Conservation (phyloP, 2,113 vertebrate species). For the Abramis brama region DNA sequence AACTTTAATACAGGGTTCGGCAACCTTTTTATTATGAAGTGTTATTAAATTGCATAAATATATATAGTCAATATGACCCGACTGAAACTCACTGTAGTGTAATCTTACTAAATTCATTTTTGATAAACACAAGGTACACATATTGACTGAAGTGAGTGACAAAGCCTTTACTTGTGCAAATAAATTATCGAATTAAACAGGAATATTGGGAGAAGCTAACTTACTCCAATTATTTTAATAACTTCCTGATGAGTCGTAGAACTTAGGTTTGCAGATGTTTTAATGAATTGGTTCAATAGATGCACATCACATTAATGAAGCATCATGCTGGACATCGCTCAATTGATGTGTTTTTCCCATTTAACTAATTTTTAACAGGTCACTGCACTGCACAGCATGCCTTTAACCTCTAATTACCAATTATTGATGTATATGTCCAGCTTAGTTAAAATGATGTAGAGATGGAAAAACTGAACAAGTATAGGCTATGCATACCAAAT, state of each 20-base stretch:
- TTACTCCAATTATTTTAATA: neutral
- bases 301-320: constrained; percentile 35
- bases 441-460: constrained; percentile 13
- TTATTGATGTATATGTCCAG: constrained; percentile 39
- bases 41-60: neutral
- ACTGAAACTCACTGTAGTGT: neutral
- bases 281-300: neutral
- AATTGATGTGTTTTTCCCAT: constrained; percentile 43
- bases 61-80: neutral
- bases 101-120: neutral
- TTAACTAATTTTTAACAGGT: constrained; percentile 47
- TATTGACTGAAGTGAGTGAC: too few species aligned
- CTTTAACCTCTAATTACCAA: constrained; percentile 37
- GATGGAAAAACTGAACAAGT: constrained; percentile 24
- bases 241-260: neutral
- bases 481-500: neutral
- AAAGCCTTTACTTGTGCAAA: neutral
- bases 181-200: neutral
- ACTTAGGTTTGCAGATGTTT: neutral
- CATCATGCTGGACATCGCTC: constrained; percentile 4
- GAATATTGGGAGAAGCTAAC: neutral
- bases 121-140: neutral
- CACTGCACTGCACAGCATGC: constrained; percentile 33
- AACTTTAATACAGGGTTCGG: neutral
- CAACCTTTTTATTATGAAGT: neutral